phyloP scores from a whole-genome alignment of 2,113 vertebrate species.

The Psophia crepitans region DNA sequence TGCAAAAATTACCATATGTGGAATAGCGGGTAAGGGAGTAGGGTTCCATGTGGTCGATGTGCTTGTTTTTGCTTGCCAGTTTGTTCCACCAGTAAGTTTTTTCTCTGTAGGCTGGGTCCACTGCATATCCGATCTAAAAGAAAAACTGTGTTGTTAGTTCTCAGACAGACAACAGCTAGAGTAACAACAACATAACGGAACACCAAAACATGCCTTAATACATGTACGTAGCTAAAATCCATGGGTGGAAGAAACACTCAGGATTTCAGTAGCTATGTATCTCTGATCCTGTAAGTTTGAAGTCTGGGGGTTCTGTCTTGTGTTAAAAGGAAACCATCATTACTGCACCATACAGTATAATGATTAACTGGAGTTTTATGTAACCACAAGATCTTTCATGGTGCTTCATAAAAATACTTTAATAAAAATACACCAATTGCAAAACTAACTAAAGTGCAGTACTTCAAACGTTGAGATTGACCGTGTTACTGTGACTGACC shows the following conservation, averaged over 20 bases:
- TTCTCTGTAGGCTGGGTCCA: slow-evolving; percentile 87
- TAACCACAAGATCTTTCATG: not conserved
- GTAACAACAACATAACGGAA: not conserved
- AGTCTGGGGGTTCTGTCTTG: not conserved
- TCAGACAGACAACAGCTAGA: not conserved
- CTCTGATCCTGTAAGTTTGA: not conserved
- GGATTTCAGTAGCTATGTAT: not conserved
- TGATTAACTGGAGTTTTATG: not conserved
- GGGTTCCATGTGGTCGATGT: slow-evolving; percentile 84
- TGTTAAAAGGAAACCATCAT: not conserved
- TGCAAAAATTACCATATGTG: slow-evolving; percentile 81
- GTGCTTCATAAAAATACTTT: not conserved
- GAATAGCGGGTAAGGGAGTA: slow-evolving; percentile 77
- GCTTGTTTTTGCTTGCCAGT: slow-evolving; percentile 91
- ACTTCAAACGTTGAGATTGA: not conserved
- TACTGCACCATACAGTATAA: not conserved
- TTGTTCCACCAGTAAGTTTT: slow-evolving; percentile 81
- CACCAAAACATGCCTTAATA: not conserved
- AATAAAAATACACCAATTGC: not conserved
- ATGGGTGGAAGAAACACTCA: not conserved
- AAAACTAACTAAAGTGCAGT: not conserved
- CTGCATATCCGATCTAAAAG: slow-evolving; percentile 82
- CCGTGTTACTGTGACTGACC: accelerated
- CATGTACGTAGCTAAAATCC: not conserved
- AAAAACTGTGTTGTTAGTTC: not conserved